Percentiles rank a stretch among this genome's conserved stretches.
Evolutionary conservation across 2,797 vertebrate genomes (phyloP).

Genomic region (Rhinatrema bivittatum): DNA sequence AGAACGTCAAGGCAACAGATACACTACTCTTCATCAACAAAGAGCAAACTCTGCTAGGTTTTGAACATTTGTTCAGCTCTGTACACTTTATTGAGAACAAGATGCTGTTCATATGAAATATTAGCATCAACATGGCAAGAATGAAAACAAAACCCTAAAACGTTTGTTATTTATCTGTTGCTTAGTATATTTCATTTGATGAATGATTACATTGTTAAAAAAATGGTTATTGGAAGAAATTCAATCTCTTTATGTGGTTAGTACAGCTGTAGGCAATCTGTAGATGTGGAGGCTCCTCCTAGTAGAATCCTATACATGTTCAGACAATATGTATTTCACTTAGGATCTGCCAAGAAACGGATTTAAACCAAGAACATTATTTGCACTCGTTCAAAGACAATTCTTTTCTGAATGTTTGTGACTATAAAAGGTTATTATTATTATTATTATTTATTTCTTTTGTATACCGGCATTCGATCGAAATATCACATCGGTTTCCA

Average conservation of each 20-base stretch:
- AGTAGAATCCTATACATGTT: conserved; percentile 37
- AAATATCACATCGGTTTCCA: too few relatives aligned
- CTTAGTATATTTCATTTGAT: too few relatives aligned
- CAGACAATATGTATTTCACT: conserved; percentile 37
- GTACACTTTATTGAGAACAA: too few relatives aligned
- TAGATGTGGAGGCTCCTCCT: conserved; percentile 22
- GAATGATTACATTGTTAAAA: conserved; percentile 10
- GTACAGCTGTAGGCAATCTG: conserved; percentile 53
- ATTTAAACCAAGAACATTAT: conserved; percentile 36
- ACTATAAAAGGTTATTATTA: conserved; percentile 20
- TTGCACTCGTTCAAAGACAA: conserved; percentile 16
- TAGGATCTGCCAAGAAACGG: conserved; percentile 40
- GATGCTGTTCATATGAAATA: too few relatives aligned
- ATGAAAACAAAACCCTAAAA: not conserved
- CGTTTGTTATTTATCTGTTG: not conserved
- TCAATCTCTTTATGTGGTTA: conserved; percentile 52
- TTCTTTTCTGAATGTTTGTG: conserved; percentile 26
- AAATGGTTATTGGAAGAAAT: conserved; percentile 31
- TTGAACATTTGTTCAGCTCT: too few relatives aligned
- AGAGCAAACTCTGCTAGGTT: too few relatives aligned
- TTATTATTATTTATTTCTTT: too few relatives aligned
- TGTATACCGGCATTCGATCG: too few relatives aligned
- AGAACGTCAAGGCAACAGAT: too few relatives aligned
- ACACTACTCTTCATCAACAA: too few relatives aligned
- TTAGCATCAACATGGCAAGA: too few relatives aligned